Evolutionary conservation across 2,797 vertebrate genomes (phyloP), one percentile per base, ranked within the genome.

Genomic region (Tinamus major): DNA sequence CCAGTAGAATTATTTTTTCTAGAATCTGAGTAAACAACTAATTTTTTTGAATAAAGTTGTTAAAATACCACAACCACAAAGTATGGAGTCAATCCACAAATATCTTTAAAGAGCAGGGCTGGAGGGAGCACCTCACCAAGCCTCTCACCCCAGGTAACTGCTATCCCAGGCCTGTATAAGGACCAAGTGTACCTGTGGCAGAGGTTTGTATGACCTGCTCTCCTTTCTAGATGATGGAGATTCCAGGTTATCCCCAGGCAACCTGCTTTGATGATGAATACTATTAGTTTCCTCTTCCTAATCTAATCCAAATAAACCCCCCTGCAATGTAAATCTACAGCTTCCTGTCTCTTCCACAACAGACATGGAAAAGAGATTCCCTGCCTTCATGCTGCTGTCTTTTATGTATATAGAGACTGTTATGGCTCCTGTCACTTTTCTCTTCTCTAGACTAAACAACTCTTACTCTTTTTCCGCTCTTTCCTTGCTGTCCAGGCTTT

Each of bases 381-480:
- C 65, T 62, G 87, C 37, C 68, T 71, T 35, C 85, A 0, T 41
- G 31, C 44, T 44, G 72, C 7, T 6, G 68, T 72, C 77, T 72
- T 79, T 67, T 48, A 33, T 11, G 17, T 72, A 56, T 81, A 53
- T 89, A 37, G 91, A 90, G 85, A 49, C 65, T 82, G 33, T 79
- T 91, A 75, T 65, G 85, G 88, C 74, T 96, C 70, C 72, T 91
- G 94, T 91, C 95, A 79, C 70, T 90, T 89, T 59, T 78, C 17
- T 56, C 31, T 79, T 81, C 75, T 70, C 75, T 88, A 96, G 96
- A 96, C 96, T 96, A 96, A 96, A 96, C 95, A 96, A 48, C 42
- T 11, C 23, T 58, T 78, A 19, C 20, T 55, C 62, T 91, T 55
- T 92, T 96, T 68, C 74, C 53, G 67, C 10, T 67, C n/a, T 86